These are phyloP conservation scores for Athalia cordata DNA, from an alignment of 2,888 invertebrate genomes.

Conservation along the genomic window DNA sequence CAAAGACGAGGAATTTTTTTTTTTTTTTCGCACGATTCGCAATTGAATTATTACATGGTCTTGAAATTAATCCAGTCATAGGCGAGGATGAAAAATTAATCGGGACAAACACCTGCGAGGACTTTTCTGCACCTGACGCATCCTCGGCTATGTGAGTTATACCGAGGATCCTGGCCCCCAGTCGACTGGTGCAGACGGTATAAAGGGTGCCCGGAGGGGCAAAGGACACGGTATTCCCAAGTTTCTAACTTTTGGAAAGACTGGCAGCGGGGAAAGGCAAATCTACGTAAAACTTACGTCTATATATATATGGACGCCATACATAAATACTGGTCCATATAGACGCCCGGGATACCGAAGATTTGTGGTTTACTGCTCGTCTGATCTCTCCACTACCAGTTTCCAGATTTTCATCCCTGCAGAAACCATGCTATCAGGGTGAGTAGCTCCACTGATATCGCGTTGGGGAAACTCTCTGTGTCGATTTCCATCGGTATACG, in stretches of 20 bases:
- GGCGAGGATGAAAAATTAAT: too few relatives aligned
- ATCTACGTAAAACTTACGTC: conserved; percentile 49
- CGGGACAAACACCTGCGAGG: too few relatives aligned
- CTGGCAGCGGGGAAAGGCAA: conserved; percentile 45
- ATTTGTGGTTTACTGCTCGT: conserved; percentile 62
- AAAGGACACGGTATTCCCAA: conserved; percentile 64
- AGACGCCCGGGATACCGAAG: conserved; percentile 60
- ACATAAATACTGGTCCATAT: too few relatives aligned
- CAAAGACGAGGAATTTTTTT: too few relatives aligned
- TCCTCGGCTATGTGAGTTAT: background rate
- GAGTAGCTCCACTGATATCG: conserved; percentile 60
- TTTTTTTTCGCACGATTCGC: too few relatives aligned
- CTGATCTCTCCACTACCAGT: conserved; percentile 61
- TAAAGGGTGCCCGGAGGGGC: conserved; percentile 64
- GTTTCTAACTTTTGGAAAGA: conserved; percentile 62
- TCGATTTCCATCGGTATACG: conserved; percentile 73
- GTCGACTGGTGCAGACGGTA: conserved; percentile 49
- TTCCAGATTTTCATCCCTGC: conserved; percentile 57
- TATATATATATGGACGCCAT: conserved; percentile 60
- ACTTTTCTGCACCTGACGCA: too few relatives aligned
- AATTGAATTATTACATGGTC: too few relatives aligned
- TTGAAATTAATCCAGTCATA: too few relatives aligned
- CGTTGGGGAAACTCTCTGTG: conserved; percentile 64
- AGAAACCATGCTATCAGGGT: conserved; percentile 24
- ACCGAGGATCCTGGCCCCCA: background rate